These are phyloP conservation scores for Neodiprion pinetum DNA, from an alignment of 1,140 invertebrate genomes.

Conservation along the genomic window DNA sequence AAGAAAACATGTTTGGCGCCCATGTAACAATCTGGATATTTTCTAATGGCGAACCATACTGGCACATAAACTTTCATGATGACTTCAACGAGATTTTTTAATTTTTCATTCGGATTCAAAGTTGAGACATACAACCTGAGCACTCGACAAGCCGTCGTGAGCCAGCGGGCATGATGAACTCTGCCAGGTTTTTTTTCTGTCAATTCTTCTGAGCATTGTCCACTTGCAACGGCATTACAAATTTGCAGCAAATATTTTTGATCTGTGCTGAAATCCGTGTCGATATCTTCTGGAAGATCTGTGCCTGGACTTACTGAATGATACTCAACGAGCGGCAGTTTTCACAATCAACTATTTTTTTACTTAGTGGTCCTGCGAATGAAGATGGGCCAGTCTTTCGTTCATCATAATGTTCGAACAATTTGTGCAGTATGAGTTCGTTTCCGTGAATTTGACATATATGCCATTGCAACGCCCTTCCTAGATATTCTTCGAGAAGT, in stretches of 20 bases:
- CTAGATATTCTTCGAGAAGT: constrained; percentile 29
- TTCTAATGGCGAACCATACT: constrained; percentile 47
- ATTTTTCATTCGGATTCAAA: constrained; percentile 31
- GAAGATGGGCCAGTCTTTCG: constrained; percentile 35
- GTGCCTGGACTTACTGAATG: constrained; percentile 24
- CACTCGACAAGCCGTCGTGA: constrained; percentile 44
- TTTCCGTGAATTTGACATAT: constrained; percentile 45
- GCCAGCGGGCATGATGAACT: constrained; percentile 45
- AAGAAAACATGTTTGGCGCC: constrained; percentile 34
- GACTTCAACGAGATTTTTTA: constrained; percentile 31
- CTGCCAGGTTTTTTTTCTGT: constrained; percentile 38
- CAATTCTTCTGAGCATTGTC: constrained; percentile 36
- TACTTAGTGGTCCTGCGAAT: constrained; percentile 37
- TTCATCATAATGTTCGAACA: constrained; percentile 41
- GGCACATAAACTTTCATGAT: constrained; percentile 48
- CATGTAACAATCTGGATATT: constrained; percentile 36
- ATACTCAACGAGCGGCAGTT: constrained; percentile 31
- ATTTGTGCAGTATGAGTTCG: constrained; percentile 40
- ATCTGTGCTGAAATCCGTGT: constrained; percentile 35
- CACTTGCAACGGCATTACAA: constrained; percentile 34
- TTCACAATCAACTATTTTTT: constrained; percentile 36
- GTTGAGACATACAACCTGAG: constrained; percentile 40
- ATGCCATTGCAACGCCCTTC: constrained; percentile 34
- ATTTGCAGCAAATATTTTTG: constrained; percentile 43
- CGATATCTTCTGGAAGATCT: constrained; percentile 29